A percentile compares a stretch with the other conserved stretches of the same genome.
phyloP scores from a whole-genome alignment of 2,888 invertebrate genomes.

The Ectemnius cavifrons region DNA sequence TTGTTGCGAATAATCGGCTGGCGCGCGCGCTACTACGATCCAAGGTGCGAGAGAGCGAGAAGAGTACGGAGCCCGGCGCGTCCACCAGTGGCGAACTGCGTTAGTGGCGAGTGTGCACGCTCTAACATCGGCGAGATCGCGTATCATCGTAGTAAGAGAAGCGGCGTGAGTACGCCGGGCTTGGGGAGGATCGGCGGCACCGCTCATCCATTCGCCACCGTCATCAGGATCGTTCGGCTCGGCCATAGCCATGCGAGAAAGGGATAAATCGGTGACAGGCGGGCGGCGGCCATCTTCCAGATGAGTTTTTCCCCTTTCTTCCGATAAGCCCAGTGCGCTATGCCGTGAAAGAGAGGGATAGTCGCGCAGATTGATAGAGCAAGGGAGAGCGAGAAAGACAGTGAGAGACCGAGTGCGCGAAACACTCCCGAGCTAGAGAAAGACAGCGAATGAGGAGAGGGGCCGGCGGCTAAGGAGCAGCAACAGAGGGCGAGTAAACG shows the following conservation, averaged over 20 bases:
- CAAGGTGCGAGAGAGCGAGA: too few relatives aligned
- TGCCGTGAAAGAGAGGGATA: constrained; percentile 49
- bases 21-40: too few relatives aligned
- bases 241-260: constrained; percentile 63
- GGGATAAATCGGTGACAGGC: constrained; percentile 74
- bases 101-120: too few relatives aligned
- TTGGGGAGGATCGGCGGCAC: constrained; percentile 16
- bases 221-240: constrained; percentile 24
- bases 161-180: constrained; percentile 18
- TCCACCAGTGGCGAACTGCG: too few relatives aligned
- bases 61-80: too few relatives aligned
- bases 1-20: too few relatives aligned
- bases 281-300: constrained; percentile 82
- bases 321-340: constrained; percentile 58
- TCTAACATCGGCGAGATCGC: too few relatives aligned
- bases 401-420: constrained; percentile 9
- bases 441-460: neutral
- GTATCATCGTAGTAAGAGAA: constrained; percentile 5
- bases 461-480: neutral
- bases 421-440: neutral
- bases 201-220: constrained; percentile 22
- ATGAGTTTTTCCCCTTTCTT: constrained; percentile 78
- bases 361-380: constrained; percentile 21
- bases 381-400: constrained; percentile 26
- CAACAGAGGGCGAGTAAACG: neutral